A percentile compares a stretch with the other conserved stretches of the same genome.
phyloP scores from a whole-genome alignment of 2,113 vertebrate species.

The Chamaea fasciata region DNA sequence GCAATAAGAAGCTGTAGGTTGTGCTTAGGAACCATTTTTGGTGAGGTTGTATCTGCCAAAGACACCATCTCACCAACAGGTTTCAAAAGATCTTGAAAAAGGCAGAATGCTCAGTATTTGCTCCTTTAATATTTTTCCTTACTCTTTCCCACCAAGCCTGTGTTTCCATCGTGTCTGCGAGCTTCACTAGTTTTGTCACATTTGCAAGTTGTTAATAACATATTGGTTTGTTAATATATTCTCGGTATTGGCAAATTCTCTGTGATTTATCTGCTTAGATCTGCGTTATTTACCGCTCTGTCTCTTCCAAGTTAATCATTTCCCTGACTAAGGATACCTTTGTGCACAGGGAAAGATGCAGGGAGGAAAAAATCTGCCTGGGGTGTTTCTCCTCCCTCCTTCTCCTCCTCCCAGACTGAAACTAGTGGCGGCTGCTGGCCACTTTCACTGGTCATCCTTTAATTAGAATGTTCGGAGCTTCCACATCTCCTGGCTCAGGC shows the following conservation, averaged over 20 bases:
- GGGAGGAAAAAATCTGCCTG: rapidly evolving
- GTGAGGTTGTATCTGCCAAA: neutral
- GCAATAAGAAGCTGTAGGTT: neutral
- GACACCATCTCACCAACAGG: neutral
- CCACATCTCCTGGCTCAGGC: neutral
- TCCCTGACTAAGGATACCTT: neutral
- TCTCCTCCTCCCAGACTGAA: neutral
- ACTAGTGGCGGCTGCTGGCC: neutral
- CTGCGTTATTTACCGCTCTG: neutral
- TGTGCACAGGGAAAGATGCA: neutral
- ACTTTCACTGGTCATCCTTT: neutral
- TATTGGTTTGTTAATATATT: neutral
- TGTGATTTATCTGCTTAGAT: neutral
- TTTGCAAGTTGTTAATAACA: neutral
- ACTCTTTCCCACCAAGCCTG: neutral
- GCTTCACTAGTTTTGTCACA: neutral
- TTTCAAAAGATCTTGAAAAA: neutral
- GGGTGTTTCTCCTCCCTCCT: neutral
- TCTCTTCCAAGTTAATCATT: neutral
- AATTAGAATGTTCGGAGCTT: neutral
- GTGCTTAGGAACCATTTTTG: neutral
- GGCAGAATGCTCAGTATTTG: neutral
- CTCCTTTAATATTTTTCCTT: neutral
- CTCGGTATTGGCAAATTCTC: neutral
- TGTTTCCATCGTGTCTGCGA: neutral